These are phyloP conservation scores for Ostrea denselamellosa DNA, from an alignment of 1,140 invertebrate species.

Conservation along the genomic window DNA sequence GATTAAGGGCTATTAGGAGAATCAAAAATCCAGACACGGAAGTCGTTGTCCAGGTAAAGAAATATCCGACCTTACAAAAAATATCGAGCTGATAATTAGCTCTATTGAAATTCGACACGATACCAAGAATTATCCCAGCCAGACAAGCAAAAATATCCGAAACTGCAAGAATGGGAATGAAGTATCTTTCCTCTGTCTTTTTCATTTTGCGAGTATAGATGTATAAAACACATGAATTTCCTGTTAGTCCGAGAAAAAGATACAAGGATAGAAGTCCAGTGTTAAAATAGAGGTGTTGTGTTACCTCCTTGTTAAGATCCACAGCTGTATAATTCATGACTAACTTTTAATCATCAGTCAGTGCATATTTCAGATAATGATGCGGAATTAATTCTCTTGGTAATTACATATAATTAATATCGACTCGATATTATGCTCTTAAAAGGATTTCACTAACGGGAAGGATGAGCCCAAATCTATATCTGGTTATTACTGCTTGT, in stretches of 20 bases:
- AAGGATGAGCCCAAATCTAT: not conserved
- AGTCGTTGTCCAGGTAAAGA: conserved; percentile 29
- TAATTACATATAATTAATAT: not conserved
- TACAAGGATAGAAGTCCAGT: conserved; percentile 44
- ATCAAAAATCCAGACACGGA: conserved; percentile 22
- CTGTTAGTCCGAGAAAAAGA: conserved; percentile 46
- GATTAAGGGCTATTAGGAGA: not conserved
- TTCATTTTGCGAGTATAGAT: conserved; percentile 52
- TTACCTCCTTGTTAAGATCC: not conserved
- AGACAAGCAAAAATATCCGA: conserved; percentile 48
- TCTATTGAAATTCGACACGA: conserved; percentile 44
- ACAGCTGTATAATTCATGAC: not conserved
- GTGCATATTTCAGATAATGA: too few species aligned
- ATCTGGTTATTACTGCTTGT: not conserved
- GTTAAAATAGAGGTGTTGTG: conserved; percentile 9
- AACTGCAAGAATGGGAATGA: conserved; percentile 50
- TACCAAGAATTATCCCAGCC: conserved; percentile 43
- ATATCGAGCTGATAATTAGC: conserved; percentile 2
- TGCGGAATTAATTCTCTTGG: too few species aligned
- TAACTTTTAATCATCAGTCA: not conserved
- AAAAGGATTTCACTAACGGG: not conserved
- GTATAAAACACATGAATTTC: conserved; percentile 48
- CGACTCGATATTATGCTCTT: not conserved
- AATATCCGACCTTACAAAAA: conserved; percentile 40
- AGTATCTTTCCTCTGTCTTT: conserved; percentile 49